These are phyloP conservation scores for Mesoligia furuncula DNA, from an alignment of 2,888 invertebrate species.

Conservation along the genomic window DNA sequence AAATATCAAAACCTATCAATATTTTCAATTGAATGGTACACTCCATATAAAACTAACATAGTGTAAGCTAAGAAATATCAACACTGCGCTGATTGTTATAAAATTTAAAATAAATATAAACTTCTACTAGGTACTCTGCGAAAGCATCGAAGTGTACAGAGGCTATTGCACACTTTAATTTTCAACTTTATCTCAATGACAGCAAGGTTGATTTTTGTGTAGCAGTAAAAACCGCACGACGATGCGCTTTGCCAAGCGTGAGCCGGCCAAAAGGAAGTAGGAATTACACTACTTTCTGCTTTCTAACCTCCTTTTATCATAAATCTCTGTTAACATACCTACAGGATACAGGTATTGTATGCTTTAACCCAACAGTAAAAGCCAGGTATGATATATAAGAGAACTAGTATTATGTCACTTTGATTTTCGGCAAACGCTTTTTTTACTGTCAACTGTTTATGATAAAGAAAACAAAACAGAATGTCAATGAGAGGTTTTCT, in stretches of 20 bases:
- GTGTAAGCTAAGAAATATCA: background rate
- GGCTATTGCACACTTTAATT: background rate
- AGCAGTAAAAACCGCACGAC: background rate
- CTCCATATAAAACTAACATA: background rate
- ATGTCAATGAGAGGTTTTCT: no score
- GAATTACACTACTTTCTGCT: background rate
- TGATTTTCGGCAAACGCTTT: background rate
- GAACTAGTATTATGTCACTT: background rate
- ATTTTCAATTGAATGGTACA: background rate
- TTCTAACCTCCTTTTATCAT: background rate
- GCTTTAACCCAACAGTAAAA: background rate
- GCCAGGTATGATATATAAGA: background rate
- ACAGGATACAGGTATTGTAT: background rate
- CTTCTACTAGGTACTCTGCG: background rate
- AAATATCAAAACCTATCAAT: background rate
- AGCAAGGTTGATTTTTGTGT: background rate
- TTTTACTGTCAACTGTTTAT: background rate
- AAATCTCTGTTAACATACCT: background rate
- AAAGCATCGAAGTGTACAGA: background rate
- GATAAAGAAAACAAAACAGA: no score
- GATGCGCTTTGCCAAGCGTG: background rate
- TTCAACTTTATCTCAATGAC: background rate
- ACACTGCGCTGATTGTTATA: background rate
- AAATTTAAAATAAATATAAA: background rate
- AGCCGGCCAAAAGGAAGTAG: no score